phyloP scores from a whole-genome alignment of 2,113 vertebrate species.

The Misgurnus anguillicaudatus region DNA sequence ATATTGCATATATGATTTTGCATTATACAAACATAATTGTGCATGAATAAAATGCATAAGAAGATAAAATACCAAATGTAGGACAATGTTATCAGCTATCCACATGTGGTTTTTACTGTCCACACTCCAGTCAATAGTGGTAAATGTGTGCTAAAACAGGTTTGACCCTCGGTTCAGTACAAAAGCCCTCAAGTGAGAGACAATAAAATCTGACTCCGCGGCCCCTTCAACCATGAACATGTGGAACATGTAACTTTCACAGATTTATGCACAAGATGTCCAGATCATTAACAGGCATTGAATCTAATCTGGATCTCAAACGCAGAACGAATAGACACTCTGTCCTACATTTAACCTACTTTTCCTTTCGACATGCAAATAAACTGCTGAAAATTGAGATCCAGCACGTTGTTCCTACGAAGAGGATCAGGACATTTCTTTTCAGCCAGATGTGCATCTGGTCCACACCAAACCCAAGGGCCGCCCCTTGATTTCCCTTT shows the following conservation, averaged over 20 bases:
- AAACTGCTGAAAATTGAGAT: constrained; percentile 19
- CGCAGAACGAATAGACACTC: neutral
- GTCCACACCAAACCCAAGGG: neutral
- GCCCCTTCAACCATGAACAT: constrained; percentile 17
- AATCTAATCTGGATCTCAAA: constrained; percentile 45
- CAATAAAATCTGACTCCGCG: neutral
- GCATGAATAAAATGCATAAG: no score
- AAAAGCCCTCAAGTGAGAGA: neutral
- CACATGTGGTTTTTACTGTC: constrained; percentile 3
- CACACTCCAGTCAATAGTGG: constrained; percentile 6
- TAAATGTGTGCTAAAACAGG: neutral
- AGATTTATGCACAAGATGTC: constrained; percentile 39
- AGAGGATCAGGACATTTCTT: neutral
- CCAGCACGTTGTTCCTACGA: constrained; percentile 1
- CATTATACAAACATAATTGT: no score
- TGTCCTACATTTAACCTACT: constrained; percentile 39
- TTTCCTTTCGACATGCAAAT: constrained; percentile 24
- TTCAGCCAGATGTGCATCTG: constrained; percentile 27
- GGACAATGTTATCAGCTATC: no score
- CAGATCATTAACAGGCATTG: constrained; percentile 34
- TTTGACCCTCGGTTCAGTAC: neutral
- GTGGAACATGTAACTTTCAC: constrained; percentile 39
- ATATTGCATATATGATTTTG: no score
- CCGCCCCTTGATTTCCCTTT: neutral
- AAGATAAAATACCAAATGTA: no score